phyloP scores from a whole-genome alignment of 2,797 vertebrate species.

The Sus cebifrons region DNA sequence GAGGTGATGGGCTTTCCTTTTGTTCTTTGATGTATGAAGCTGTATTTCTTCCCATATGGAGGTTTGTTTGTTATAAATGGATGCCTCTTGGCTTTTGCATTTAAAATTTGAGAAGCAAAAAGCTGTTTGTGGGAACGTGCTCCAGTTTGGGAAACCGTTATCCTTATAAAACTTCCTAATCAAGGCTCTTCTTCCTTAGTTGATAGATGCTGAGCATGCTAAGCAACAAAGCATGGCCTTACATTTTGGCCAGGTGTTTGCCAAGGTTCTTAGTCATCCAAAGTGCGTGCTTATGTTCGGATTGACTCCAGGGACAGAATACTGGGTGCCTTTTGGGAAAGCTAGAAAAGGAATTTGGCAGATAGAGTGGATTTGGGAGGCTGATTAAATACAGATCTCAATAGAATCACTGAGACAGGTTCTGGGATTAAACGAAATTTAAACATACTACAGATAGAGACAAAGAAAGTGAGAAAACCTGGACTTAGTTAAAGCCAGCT shows the following conservation, averaged over 20 bases:
- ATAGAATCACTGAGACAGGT: background rate
- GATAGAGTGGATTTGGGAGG: constrained; percentile 14
- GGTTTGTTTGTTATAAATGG: background rate
- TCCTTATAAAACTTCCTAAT: background rate
- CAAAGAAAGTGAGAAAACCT: constrained; percentile 79
- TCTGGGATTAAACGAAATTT: constrained; percentile 62
- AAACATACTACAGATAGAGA: constrained; percentile 63
- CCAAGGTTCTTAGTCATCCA: background rate
- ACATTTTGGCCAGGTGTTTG: constrained; percentile 11
- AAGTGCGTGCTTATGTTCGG: constrained; percentile 27
- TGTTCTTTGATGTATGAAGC: background rate
- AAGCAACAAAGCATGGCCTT: background rate
- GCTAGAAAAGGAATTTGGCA: constrained; percentile 55
- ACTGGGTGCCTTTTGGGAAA: constrained; percentile 34
- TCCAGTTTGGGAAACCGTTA: background rate
- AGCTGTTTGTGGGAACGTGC: background rate
- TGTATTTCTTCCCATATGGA: background rate
- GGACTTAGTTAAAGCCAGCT: constrained; percentile 77
- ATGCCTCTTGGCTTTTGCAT: constrained; percentile 23
- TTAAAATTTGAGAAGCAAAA: constrained; percentile 61
- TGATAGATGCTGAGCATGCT: background rate
- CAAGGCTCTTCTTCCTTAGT: background rate
- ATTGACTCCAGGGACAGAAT: constrained; percentile 49
- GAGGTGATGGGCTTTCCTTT: background rate
- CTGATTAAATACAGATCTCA: constrained; percentile 68